Evolutionary conservation across 35 echinoderm and acorn worm genomes (phyloP).

Genomic region (Eucidaris tribuloides): DNA sequence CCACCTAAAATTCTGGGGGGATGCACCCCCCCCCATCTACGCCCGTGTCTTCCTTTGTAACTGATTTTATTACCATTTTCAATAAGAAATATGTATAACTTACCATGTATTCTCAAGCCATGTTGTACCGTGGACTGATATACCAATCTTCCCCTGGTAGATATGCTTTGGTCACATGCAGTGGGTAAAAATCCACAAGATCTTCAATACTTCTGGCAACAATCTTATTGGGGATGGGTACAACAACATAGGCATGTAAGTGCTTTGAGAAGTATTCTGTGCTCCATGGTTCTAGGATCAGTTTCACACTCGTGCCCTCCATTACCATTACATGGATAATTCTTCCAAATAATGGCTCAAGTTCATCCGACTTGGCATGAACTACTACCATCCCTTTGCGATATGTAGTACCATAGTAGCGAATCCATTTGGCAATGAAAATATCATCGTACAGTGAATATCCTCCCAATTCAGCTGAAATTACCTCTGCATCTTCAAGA

Average conservation of each 20-base stretch:
- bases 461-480: background rate
- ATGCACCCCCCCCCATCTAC: no score
- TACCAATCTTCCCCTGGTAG: background rate
- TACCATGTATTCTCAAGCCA: no score
- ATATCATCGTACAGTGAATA: constrained; percentile 24
- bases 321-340: constrained; percentile 15
- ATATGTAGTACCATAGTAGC: constrained; percentile 9
- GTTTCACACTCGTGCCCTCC: no score
- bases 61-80: no score
- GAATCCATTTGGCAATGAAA: constrained; percentile 33
- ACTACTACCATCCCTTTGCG: constrained; percentile 27
- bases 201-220: constrained; percentile 13
- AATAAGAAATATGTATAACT: no score
- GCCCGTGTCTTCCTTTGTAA: no score
- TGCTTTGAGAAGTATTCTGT: constrained; percentile 22
- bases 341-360: constrained; percentile 23
- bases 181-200: constrained; percentile 17
- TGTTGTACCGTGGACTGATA: no score
- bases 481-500: background rate
- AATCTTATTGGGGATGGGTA: no score
- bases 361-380: background rate
- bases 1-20: no score
- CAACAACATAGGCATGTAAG: constrained; percentile 31
- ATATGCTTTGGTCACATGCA: constrained; percentile 49
- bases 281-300: background rate